Conservation (phyloP, 92 coral and sea anemone species). For the Heteractis magnifica region DNA sequence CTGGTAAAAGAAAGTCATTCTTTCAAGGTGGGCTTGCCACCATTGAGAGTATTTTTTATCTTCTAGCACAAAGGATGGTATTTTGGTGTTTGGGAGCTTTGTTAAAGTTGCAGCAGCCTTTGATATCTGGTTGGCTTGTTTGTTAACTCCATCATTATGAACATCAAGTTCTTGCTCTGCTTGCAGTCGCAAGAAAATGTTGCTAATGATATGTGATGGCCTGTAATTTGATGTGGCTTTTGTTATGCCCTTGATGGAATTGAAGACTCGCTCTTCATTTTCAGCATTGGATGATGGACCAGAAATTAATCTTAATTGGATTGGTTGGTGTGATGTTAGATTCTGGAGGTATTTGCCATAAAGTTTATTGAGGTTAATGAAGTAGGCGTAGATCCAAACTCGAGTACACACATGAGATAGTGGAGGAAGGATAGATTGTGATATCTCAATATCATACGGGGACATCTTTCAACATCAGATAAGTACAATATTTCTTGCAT, state of each 20-base stretch:
- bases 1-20: slow-evolving; percentile 24
- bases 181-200: slow-evolving; percentile 2
- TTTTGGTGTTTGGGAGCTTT: too few relatives aligned
- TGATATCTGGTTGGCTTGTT: too few relatives aligned
- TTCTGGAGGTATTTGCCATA: slow-evolving; percentile 32
- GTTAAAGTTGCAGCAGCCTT: too few relatives aligned
- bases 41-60: too few relatives aligned
- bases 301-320: slow-evolving; percentile 28
- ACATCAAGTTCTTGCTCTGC: too few relatives aligned
- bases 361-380: slow-evolving; percentile 16
- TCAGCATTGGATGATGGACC: slow-evolving; percentile 34
- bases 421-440: slow-evolving; percentile 23
- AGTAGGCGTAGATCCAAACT: slow-evolving; percentile 2
- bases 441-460: slow-evolving; percentile 27
- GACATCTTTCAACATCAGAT: slow-evolving; percentile 24
- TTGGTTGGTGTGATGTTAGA: slow-evolving; percentile 17
- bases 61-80: too few relatives aligned
- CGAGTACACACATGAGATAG: neutral
- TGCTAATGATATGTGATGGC: neutral
- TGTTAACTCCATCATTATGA: too few relatives aligned
- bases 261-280: slow-evolving; percentile 36
- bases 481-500: slow-evolving; percentile 38
- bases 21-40: too few relatives aligned
- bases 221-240: slow-evolving; percentile 15
- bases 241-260: slow-evolving; percentile 30